Conservation (phyloP, 2,888 invertebrate species). For the Hermodice carunculata region DNA sequence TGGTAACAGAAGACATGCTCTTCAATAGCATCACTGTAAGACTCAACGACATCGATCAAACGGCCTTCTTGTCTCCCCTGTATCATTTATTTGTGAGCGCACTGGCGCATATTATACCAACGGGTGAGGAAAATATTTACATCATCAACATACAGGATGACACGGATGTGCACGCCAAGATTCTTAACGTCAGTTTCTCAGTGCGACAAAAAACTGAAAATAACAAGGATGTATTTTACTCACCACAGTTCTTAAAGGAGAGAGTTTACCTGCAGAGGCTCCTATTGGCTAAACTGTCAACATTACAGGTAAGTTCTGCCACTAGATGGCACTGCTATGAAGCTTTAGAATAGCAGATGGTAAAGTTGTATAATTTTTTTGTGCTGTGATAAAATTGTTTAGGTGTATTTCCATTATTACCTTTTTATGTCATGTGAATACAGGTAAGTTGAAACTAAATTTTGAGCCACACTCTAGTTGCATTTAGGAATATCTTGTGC, state of each 20-base stretch:
- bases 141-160: constrained; percentile 94
- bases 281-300: constrained; percentile 87
- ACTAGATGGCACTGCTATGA: no score
- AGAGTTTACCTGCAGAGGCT: constrained; percentile 93
- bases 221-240: constrained; percentile 79
- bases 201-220: constrained; percentile 73
- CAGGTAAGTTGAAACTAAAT: no score
- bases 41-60: constrained; percentile 92
- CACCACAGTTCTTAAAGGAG: constrained; percentile 91
- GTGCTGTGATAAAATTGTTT: background rate
- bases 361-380: background rate
- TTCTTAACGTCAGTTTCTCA: constrained; percentile 94
- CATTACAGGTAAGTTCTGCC: constrained; percentile 77
- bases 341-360: background rate
- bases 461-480: no score
- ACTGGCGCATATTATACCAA: constrained; percentile 92
- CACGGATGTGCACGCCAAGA: constrained; percentile 83
- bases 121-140: constrained; percentile 92
- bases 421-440: no score
- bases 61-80: constrained; percentile 90
- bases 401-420: no score
- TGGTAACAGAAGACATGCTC: constrained; percentile 95
- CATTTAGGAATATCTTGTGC: no score
- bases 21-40: constrained; percentile 94
- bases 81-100: constrained; percentile 89